Evolutionary conservation across 2,113 vertebrate species (phyloP).

Genomic region (Cynopterus brachyotis): DNA sequence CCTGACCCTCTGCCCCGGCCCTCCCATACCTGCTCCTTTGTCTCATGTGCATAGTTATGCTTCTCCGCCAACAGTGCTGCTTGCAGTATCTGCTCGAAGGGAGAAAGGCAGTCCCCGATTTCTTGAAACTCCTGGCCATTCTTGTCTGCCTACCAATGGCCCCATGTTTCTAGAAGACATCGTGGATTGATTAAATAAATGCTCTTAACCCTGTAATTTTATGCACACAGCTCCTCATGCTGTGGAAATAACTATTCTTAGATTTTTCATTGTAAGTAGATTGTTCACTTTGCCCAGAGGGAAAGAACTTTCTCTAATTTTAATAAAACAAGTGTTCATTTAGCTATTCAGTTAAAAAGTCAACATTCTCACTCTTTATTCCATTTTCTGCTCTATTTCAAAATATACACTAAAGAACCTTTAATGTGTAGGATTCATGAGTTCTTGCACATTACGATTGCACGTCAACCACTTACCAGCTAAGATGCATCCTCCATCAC

Average conservation of each 20-base stretch:
- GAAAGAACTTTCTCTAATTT: constrained; percentile 71
- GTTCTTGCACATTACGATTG: background rate
- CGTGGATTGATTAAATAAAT: constrained; percentile 64
- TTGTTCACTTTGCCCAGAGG: constrained; percentile 54
- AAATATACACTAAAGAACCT: background rate
- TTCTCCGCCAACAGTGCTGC: background rate
- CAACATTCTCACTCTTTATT: constrained; percentile 19
- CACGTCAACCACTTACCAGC: background rate
- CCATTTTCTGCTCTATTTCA: background rate
- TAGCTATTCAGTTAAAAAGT: constrained; percentile 59
- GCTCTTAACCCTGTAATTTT: constrained; percentile 68
- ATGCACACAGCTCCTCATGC: constrained; percentile 58
- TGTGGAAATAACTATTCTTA: constrained; percentile 70
- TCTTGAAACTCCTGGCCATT: background rate
- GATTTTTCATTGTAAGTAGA: constrained; percentile 68
- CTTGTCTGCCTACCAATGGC: background rate
- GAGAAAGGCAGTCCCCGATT: background rate
- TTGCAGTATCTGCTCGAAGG: fast-evolving
- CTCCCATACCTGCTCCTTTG: background rate
- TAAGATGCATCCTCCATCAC: fast-evolving
- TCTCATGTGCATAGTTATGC: fast-evolving
- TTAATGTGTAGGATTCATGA: background rate
- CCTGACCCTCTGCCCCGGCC: background rate
- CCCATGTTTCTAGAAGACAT: constrained; percentile 11
- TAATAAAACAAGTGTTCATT: constrained; percentile 66